Evolutionary conservation across 2,888 invertebrate genomes (phyloP).

Genomic region (Ephialtes manifestator): DNA sequence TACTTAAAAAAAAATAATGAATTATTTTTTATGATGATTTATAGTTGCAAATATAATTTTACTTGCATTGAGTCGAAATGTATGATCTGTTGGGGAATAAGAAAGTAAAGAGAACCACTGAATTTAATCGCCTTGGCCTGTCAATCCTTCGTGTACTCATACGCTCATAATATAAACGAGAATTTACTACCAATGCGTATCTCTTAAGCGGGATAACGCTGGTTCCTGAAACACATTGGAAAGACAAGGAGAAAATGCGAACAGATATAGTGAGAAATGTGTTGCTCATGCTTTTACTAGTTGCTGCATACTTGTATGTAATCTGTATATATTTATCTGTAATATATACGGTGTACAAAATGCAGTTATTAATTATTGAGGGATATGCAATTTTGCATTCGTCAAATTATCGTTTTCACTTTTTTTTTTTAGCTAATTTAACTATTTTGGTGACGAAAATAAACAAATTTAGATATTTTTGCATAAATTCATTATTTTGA

Average conservation of each 20-base stretch:
- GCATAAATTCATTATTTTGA: too few relatives aligned
- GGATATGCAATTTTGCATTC: not conserved
- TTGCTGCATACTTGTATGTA: constrained; percentile 42
- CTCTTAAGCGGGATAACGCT: constrained; percentile 60
- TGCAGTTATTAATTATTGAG: not conserved
- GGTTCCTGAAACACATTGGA: constrained; percentile 55
- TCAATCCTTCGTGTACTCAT: constrained; percentile 75
- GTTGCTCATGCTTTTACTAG: constrained; percentile 62
- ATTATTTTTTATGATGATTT: not conserved
- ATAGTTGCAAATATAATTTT: not conserved
- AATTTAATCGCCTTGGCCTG: constrained; percentile 81
- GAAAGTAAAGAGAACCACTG: constrained; percentile 70
- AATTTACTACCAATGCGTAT: constrained; percentile 69
- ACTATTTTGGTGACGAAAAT: too few relatives aligned
- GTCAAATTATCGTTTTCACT: not conserved
- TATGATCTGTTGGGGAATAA: not conserved
- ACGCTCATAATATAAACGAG: constrained; percentile 65
- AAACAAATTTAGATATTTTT: too few relatives aligned
- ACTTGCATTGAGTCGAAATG: not conserved
- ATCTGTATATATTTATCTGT: constrained; percentile 29
- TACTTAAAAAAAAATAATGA: not conserved
- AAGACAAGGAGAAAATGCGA: constrained; percentile 47
- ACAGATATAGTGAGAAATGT: constrained; percentile 54
- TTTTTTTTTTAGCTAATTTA: too few relatives aligned
- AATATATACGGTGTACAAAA: constrained; percentile 24